Evolutionary conservation across 2,113 vertebrate genomes (phyloP), one percentile per base, ranked within the genome.

Genomic region (Sigmodon hispidus): DNA sequence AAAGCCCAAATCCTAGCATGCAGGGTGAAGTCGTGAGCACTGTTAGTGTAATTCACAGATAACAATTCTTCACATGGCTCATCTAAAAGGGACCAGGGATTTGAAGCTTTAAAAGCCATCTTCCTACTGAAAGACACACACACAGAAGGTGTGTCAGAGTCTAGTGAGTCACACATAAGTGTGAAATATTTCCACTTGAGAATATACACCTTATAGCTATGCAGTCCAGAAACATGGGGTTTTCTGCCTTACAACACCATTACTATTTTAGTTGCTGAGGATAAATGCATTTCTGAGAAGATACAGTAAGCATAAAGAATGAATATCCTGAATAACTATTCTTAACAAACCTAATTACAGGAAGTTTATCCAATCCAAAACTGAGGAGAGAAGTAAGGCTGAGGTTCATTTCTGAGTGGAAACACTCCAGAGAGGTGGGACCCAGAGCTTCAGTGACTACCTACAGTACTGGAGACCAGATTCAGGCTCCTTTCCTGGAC

Each of bases 251-350:
- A 36, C 0, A 17, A 52, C 26, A 69, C 45, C n/a, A 69, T 70
- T 70, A 80, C 45, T 48, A 86, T 43, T 67, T 75, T 75, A 93
- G n/a, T 59, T 89, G 36, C n/a, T 61, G 77, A 94, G 70, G 77
- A 87, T 16, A 94, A 59, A 94, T 67, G 77, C 22, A 59, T 86
- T 91, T 93, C 55, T 50, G 43, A 83, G 94, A 0, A 65, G 52
- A 81, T 5, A 87, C 2, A 50, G 77, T 94, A 48, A 10, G 29
- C 75, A 72, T 34, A 52, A 63, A 55, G 2, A 87, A 57, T 59
- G 24, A 89, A 77, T 43, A 95, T 13, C 29, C 24, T 12, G 5
- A 67, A 24, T 67, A 85, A 85, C n/a, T 5, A 21, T 63, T 90
- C 63, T 55, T 81, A 92, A 85, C 9, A 81, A 76, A 88, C 0